These are phyloP conservation scores for Gymnothorax reevesii DNA, from an alignment of 2,797 vertebrate species.

Conservation along the genomic window DNA sequence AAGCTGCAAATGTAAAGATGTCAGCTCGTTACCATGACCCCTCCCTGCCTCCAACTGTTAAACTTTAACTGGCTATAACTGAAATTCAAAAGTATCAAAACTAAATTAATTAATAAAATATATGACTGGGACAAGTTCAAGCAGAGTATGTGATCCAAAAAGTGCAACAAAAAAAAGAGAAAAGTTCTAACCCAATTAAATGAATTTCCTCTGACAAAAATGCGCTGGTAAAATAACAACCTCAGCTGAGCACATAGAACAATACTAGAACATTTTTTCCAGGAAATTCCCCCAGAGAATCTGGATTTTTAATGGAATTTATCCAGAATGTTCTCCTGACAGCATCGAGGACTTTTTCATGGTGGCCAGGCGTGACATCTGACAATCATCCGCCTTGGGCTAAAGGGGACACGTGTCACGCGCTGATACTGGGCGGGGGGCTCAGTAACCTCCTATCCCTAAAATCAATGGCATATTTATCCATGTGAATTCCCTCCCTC, in stretches of 20 bases:
- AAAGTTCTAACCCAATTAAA: neutral
- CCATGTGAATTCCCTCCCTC: slow-evolving; percentile 26
- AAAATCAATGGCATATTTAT: neutral
- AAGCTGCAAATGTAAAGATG: neutral
- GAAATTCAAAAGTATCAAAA: neutral
- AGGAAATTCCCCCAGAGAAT: neutral
- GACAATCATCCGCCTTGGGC: neutral
- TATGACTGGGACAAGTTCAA: neutral
- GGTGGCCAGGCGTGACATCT: neutral
- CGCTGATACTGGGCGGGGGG: neutral
- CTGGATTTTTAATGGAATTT: neutral
- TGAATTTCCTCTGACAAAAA: neutral
- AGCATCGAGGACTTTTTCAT: neutral
- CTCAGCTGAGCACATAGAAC: neutral
- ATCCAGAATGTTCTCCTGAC: neutral
- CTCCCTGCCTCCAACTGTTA: neutral
- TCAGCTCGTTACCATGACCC: neutral
- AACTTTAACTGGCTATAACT: neutral
- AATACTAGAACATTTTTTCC: neutral
- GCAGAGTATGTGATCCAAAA: neutral
- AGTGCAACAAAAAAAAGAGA: no score
- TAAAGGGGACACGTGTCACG: neutral
- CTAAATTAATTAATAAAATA: neutral
- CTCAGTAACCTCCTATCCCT: neutral
- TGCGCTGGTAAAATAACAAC: neutral